Conservation (phyloP, 2,797 vertebrate genomes). For the Pseudochirops corinnae region DNA sequence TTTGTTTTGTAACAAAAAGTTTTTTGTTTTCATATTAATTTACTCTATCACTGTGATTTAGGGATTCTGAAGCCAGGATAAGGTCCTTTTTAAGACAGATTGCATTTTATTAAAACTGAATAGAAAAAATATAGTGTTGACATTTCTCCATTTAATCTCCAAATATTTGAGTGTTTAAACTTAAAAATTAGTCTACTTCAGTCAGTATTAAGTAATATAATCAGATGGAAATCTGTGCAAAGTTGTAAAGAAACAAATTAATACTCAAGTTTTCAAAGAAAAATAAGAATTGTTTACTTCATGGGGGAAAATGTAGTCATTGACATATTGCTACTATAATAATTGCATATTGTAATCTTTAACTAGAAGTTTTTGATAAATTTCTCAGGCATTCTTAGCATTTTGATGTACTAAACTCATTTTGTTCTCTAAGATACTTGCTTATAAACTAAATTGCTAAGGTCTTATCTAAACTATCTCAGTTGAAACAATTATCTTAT, state of each 20-base stretch:
- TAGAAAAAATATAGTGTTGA: slow-evolving; percentile 34
- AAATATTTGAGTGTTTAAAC: slow-evolving; percentile 36
- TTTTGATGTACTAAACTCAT: slow-evolving; percentile 48
- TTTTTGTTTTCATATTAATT: slow-evolving; percentile 65
- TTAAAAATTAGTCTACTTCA: neutral
- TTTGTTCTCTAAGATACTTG: slow-evolving; percentile 20
- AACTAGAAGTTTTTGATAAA: slow-evolving; percentile 34
- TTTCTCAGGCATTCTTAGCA: slow-evolving; percentile 12
- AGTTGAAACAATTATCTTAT: neutral
- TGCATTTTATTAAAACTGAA: slow-evolving; percentile 49
- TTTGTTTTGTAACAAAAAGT: slow-evolving; percentile 66
- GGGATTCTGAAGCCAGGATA: slow-evolving; percentile 15
- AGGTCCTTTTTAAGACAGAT: slow-evolving; percentile 48
- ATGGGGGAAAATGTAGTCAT: slow-evolving; percentile 19
- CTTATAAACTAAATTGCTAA: neutral
- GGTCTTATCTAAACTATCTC: slow-evolving; percentile 18
- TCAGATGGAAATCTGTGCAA: slow-evolving; percentile 12
- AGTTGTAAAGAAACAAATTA: slow-evolving; percentile 28
- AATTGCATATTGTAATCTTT: neutral
- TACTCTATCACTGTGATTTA: neutral
- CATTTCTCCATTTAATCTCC: slow-evolving; percentile 59
- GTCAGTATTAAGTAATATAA: slow-evolving; percentile 30
- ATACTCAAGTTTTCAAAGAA: slow-evolving; percentile 57
- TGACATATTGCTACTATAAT: slow-evolving; percentile 6
- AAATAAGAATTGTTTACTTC: slow-evolving; percentile 39